phyloP scores from a whole-genome alignment of 2,797 vertebrate species.

The Sebastes miniatus region DNA sequence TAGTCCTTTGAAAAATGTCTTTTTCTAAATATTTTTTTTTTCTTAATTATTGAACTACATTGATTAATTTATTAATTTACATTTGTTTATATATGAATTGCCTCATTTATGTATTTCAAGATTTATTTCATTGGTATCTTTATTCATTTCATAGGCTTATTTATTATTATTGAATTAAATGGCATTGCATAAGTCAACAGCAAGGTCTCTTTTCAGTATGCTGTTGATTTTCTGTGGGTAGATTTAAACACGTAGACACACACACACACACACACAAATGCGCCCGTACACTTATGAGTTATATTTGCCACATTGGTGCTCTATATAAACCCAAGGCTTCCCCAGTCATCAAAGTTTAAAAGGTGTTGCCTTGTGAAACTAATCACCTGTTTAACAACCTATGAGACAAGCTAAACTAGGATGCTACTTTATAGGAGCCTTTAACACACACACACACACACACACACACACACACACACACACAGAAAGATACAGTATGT shows the following conservation, averaged over 20 bases:
- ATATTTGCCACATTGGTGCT: constrained; percentile 22
- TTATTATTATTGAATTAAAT: background rate
- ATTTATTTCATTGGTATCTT: background rate
- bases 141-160: background rate
- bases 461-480: constrained; percentile 5
- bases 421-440: constrained; percentile 29
- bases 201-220: background rate
- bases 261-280: background rate
- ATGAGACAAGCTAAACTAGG: constrained; percentile 32
- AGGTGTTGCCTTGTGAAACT: constrained; percentile 58
- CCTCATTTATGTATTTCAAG: background rate
- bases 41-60: background rate
- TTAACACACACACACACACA: background rate
- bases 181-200: background rate
- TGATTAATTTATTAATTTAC: background rate
- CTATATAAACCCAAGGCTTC: constrained; percentile 39
- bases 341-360: constrained; percentile 58
- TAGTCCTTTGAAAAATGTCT: background rate
- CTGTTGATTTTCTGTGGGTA: background rate
- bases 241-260: background rate
- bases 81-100: background rate
- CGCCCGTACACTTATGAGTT: background rate
- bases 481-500: background rate
- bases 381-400: constrained; percentile 61
- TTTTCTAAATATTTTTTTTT: background rate